Percentiles rank a stretch among this genome's conserved stretches.
Conservation (phyloP, 1,140 invertebrate genomes). For the Hylaeus anthracinus region DNA sequence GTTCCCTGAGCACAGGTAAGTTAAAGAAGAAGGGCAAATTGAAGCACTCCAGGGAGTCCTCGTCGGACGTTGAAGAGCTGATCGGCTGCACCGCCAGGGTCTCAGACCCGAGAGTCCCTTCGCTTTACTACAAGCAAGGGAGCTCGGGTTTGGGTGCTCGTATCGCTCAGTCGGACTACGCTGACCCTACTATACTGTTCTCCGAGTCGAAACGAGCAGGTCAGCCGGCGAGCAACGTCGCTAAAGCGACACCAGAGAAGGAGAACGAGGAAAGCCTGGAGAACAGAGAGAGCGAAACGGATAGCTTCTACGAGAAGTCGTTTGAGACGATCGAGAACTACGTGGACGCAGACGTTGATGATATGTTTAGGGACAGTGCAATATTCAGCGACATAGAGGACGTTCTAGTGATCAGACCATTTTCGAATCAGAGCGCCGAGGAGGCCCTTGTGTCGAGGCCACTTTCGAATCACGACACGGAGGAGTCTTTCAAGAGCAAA, state of each 20-base stretch:
- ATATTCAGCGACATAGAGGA: conserved; percentile 90
- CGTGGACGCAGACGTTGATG: conserved; percentile 80
- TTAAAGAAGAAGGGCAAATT: conserved; percentile 69
- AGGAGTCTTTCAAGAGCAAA: conserved; percentile 58
- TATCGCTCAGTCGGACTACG: conserved; percentile 93
- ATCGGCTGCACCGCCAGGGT: conserved; percentile 63
- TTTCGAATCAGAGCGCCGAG: neutral
- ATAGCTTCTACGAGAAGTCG: conserved; percentile 88
- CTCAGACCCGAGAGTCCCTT: conserved; percentile 52
- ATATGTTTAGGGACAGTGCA: conserved; percentile 90
- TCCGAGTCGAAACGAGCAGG: conserved; percentile 73
- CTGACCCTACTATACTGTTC: conserved; percentile 87
- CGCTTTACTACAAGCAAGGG: conserved; percentile 86
- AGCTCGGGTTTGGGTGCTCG: conserved; percentile 91
- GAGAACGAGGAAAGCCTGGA: conserved; percentile 49
- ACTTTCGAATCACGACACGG: neutral
- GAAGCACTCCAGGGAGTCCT: conserved; percentile 63
- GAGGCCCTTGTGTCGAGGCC: conserved; percentile 11
- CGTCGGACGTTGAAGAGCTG: conserved; percentile 74
- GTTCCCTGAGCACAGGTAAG: conserved; percentile 63
- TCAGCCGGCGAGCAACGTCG: neutral
- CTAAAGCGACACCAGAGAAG: conserved; percentile 19
- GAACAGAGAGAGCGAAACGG: conserved; percentile 78
- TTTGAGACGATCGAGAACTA: conserved; percentile 88
- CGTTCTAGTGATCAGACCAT: conserved; percentile 46